A percentile compares a stretch with the other conserved stretches of the same genome.
phyloP scores from a whole-genome alignment of 2,888 invertebrate species.

The Augochlorella aurata region DNA sequence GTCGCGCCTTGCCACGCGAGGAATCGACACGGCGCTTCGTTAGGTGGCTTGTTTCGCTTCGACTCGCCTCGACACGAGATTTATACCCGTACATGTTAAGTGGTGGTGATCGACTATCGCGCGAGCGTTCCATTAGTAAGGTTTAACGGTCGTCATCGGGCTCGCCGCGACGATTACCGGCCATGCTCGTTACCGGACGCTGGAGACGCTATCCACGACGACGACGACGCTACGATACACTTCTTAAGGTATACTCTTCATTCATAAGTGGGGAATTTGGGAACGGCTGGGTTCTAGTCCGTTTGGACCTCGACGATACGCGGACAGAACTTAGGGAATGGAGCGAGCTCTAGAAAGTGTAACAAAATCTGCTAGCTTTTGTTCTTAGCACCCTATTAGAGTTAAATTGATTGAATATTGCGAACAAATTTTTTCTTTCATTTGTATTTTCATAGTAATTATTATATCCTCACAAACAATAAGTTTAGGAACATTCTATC shows the following conservation, averaged over 20 bases:
- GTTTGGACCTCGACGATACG: too few relatives aligned
- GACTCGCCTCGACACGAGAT: conserved; percentile 57
- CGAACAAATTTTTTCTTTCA: too few relatives aligned
- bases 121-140: conserved; percentile 67
- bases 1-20: conserved; percentile 74
- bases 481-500: too few relatives aligned
- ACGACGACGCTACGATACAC: conserved; percentile 13
- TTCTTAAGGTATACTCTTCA: conserved; percentile 29
- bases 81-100: conserved; percentile 73
- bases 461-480: too few relatives aligned
- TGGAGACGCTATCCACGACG: conserved; percentile 11
- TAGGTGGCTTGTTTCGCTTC: conserved; percentile 69
- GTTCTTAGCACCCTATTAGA: too few relatives aligned
- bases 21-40: conserved; percentile 75
- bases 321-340: not conserved
- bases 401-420: too few relatives aligned
- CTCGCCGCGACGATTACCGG: conserved; percentile 49
- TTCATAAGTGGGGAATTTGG: not conserved
- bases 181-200: conserved; percentile 41
- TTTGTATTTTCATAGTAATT: too few relatives aligned
- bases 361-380: too few relatives aligned
- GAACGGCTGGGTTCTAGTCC: not conserved
- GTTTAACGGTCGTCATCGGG: conserved; percentile 59
- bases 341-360: too few relatives aligned
- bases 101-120: conserved; percentile 74